Evolutionary conservation across 2,797 vertebrate genomes (phyloP), one percentile per base, ranked within the genome.

Genomic region (Setipinna tenuifilis): DNA sequence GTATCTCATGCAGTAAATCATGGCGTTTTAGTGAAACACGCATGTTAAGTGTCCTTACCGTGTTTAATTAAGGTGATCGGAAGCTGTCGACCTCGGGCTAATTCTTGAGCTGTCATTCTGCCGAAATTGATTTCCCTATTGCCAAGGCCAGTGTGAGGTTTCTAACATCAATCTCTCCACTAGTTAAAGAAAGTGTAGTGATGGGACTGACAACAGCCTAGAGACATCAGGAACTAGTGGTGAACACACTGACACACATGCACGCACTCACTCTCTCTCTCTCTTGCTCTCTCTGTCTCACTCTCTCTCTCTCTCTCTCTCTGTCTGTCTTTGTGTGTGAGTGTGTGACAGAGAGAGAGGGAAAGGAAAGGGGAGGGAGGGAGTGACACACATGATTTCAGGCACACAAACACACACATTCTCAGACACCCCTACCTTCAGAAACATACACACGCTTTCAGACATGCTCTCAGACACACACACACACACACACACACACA

Each of bases 51-150:
- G 71, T 19, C 71, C 71, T 78, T 21, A 78, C 71, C 21, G 35
- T 83, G 86, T 82, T 88, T 89, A 88, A 90, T 88, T 87, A 89
- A 86, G 65, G 85, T 84, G 84, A 84, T 85, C 68, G 61, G 54
- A 84, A 83, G 31, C 68, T 50, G 28, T 61, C 46, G 25, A 65
- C 48, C 31, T 54, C 75, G 35, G 28, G 25, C 16, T 3, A 61
- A 17, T 84, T 82, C 54, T 28, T 44, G 19, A 78, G 83, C 62
- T 65, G 80, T 9, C 85, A 82, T 82, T 81, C 54, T 21, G 65
- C 35, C 35, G 12, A 16, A 54, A 89, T 88, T 65, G 57, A 89
- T 88, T 85, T 85, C 59, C 21, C 12, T 59, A 19, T 48, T 16
- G 85, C 87, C 84, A 35, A 88, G 58, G 75, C 81, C 83, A n/a